A percentile compares a stretch with the other conserved stretches of the same genome.
Evolutionary conservation across 1,140 invertebrate species (phyloP).

Genomic region (Drosophila funebris): DNA sequence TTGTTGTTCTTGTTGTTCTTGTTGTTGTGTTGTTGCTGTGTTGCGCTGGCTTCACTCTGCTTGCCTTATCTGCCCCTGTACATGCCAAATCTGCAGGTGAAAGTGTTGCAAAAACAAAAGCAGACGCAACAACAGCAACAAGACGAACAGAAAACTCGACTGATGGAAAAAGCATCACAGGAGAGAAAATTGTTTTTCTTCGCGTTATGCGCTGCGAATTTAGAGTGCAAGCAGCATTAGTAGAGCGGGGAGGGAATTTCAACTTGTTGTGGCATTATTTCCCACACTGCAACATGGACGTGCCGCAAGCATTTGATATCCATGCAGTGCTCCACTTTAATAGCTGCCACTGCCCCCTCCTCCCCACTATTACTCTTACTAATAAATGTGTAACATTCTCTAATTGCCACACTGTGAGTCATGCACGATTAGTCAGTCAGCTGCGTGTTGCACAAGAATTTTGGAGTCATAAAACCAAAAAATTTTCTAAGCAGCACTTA

Average conservation of each 20-base stretch:
- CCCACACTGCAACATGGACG: conserved; percentile 60
- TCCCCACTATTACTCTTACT: neutral
- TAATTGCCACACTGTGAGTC: conserved; percentile 67
- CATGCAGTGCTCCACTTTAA: conserved; percentile 34
- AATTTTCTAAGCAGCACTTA: conserved; percentile 5
- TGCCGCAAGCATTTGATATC: conserved; percentile 59
- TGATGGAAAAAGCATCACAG: conserved; percentile 20
- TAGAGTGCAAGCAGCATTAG: conserved; percentile 16
- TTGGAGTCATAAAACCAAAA: conserved; percentile 41
- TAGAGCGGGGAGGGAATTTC: neutral
- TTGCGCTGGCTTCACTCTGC: conserved; percentile 26
- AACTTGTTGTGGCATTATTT: conserved; percentile 43
- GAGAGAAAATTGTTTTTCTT: conserved; percentile 70
- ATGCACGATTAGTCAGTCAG: conserved; percentile 69
- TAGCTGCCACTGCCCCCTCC: conserved; percentile 3
- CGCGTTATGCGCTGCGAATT: conserved; percentile 37
- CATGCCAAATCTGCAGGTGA: conserved; percentile 77
- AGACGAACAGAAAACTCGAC: neutral
- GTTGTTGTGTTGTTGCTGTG: conserved; percentile 28
- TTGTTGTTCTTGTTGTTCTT: conserved; percentile 17
- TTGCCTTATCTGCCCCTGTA: conserved; percentile 70
- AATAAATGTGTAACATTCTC: conserved; percentile 60
- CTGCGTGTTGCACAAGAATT: conserved; percentile 57
- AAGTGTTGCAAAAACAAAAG: conserved; percentile 72
- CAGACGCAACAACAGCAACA: conserved; percentile 16